Evolutionary conservation across 2,888 invertebrate genomes (phyloP), one percentile per base, ranked within the genome.

Genomic region (Pardosa pseudoannulata): DNA sequence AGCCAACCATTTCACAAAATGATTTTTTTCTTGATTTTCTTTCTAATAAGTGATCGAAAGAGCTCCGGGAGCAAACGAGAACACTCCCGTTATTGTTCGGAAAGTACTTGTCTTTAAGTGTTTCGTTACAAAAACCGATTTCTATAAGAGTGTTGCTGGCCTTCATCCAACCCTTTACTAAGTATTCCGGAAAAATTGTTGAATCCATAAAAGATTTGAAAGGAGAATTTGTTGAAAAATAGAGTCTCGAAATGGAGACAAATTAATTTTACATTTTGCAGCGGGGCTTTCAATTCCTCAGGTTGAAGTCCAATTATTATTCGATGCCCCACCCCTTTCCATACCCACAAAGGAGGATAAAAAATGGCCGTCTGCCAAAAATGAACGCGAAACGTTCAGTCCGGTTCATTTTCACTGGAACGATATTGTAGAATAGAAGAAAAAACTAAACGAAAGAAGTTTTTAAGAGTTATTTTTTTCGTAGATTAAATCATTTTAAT

Each of bases 261-360:
- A n/a, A 46, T 46, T 46, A 46, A 46, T 46, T 46, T 46, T 46
- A 46, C 46, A 46, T 46, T 46, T 36, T 7, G 46, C 46, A 46
- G 46, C 16, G 5, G 46, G 46, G 2, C 16, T 46, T 16, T 6
- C 13, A 46, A 2, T 16, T 16, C 46, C 46, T 46, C 46, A 46
- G 46, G 46, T 46, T 46, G 16, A 46, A 46, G 16, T 5, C 9
- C 46, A 46, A 46, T 46, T 46, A 46, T 46, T 46, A 46, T 13
- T 46, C 46, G 46, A 46, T 46, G n/a, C n/a, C n/a, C n/a, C n/a
- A n/a, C n/a, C n/a, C n/a, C 16, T 46, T 36, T n/a, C 11, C 16
- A 46, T 11, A 16, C 13, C 7, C 46, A 11, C 46, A 11, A 11
- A 11, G 5, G 36, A 36, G 36, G 9, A 46, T 2, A 46, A 46